A percentile compares a stretch with the other conserved stretches of the same genome.
Conservation (phyloP, 2,888 invertebrate species). For the Timandra comae region DNA sequence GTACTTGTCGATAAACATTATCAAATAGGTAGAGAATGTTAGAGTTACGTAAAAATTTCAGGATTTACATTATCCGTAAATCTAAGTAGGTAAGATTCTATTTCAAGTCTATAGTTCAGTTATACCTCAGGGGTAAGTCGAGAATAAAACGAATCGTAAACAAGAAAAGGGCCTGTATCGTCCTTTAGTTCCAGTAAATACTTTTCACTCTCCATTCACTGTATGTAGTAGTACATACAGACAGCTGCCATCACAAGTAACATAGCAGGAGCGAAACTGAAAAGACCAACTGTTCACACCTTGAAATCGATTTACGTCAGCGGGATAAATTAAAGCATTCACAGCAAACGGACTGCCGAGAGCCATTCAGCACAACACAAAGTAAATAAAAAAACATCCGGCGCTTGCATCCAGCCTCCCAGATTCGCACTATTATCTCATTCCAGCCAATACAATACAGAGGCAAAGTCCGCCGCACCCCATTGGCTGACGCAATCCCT, state of each 20-base stretch:
- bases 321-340: constrained; percentile 59
- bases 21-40: too few species aligned
- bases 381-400: constrained; percentile 61
- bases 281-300: constrained; percentile 48
- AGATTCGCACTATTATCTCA: constrained; percentile 73
- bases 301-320: constrained; percentile 65
- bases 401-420: constrained; percentile 63
- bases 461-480: constrained; percentile 21
- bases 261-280: constrained; percentile 28
- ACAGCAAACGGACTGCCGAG: constrained; percentile 45
- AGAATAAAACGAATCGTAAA: too few species aligned
- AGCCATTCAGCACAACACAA: constrained; percentile 50
- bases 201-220: too few species aligned
- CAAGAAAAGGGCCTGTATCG: too few species aligned
- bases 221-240: constrained; percentile 18
- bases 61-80: too few species aligned
- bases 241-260: constrained; percentile 25
- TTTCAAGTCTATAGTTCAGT: too few species aligned
- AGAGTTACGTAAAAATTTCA: too few species aligned
- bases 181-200: too few species aligned
- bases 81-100: too few species aligned
- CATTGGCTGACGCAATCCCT: constrained; percentile 46
- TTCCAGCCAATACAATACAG: constrained; percentile 53
- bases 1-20: too few species aligned
- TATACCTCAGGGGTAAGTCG: too few species aligned